phyloP scores from a whole-genome alignment of 2,797 vertebrate genomes.

The Margarornis squamiger region DNA sequence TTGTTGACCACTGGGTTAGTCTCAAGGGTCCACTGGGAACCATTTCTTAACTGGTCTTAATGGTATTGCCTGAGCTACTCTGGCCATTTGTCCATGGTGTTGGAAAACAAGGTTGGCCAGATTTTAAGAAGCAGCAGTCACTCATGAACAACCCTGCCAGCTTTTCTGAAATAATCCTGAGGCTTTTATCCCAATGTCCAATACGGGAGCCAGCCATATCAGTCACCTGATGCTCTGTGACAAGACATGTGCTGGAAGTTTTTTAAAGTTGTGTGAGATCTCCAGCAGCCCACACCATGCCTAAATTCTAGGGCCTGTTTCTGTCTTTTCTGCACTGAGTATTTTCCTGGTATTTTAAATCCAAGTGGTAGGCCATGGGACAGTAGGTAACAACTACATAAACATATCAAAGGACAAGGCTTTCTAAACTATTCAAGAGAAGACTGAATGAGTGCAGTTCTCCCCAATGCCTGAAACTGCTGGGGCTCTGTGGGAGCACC shows the following conservation, averaged over 20 bases:
- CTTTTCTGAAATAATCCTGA: background rate
- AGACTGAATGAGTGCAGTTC: accelerated
- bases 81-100: background rate
- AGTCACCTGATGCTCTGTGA: accelerated
- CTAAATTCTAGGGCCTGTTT: background rate
- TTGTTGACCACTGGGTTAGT: background rate
- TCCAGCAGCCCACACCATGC: background rate
- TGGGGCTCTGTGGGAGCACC: background rate
- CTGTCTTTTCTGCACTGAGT: background rate
- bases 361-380: background rate
- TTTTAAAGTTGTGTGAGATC: background rate
- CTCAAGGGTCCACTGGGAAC: background rate
- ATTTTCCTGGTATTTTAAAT: background rate
- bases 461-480: background rate
- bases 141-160: background rate
- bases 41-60: background rate
- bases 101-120: background rate
- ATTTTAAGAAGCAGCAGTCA: background rate
- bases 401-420: background rate
- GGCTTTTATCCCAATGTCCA: background rate
- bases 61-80: background rate
- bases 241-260: accelerated
- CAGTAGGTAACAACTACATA: background rate
- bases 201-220: accelerated
- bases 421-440: background rate